A percentile compares a stretch with the other conserved stretches of the same genome.
These are phyloP conservation scores for Uropetala carovei DNA, from an alignment of 2,888 invertebrate species.

Conservation along the genomic window DNA sequence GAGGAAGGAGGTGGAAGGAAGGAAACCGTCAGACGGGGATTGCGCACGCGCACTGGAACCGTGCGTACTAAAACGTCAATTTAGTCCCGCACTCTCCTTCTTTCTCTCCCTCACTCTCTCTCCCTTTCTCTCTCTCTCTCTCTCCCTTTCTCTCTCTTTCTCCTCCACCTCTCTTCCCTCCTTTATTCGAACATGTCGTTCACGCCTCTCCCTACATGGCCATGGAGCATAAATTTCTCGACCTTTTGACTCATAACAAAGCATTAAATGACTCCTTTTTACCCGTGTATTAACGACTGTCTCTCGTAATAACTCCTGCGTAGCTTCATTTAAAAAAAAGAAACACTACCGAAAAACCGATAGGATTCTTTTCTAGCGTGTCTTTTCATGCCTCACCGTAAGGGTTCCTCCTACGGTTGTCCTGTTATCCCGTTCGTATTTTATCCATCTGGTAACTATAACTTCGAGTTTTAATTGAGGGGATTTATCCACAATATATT, in stretches of 20 bases:
- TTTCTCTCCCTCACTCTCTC: not conserved
- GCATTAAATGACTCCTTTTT: not conserved
- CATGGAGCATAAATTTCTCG: not conserved
- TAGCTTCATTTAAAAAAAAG: too few species aligned
- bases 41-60: constrained; percentile 13
- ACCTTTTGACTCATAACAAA: not conserved
- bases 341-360: too few species aligned
- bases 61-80: constrained; percentile 52
- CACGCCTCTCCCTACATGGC: not conserved
- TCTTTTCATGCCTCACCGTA: too few species aligned
- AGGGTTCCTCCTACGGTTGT: too few species aligned
- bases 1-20: constrained; percentile 15
- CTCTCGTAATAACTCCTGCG: too few species aligned
- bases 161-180: not conserved
- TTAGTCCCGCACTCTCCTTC: constrained; percentile 1
- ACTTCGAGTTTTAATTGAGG: too few species aligned
- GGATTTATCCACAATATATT: too few species aligned
- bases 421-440: too few species aligned
- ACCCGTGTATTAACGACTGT: not conserved
- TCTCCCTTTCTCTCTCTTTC: not conserved
- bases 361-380: too few species aligned
- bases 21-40: not conserved
- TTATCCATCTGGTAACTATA: too few species aligned
- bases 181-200: not conserved
- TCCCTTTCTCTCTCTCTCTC: not conserved